Conservation (phyloP, 2,797 vertebrate species). For the Sebastes elongatus region DNA sequence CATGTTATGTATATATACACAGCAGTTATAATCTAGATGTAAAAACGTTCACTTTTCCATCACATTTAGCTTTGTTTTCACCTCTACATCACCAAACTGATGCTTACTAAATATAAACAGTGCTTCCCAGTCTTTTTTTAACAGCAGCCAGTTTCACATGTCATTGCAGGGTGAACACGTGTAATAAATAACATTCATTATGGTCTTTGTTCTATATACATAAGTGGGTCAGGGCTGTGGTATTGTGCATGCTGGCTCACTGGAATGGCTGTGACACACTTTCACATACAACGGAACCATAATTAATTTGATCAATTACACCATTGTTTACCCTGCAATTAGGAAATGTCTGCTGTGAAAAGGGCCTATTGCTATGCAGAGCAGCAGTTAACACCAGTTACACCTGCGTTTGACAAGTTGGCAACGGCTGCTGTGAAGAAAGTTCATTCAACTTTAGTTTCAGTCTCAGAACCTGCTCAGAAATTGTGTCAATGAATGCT, state of each 20-base stretch:
- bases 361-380: neutral
- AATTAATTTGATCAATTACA: too few relatives aligned
- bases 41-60: neutral
- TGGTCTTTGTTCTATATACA: neutral
- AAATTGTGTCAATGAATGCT: too few relatives aligned
- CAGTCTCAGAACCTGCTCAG: too few relatives aligned
- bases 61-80: neutral
- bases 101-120: neutral
- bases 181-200: neutral
- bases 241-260: too few relatives aligned
- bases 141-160: neutral
- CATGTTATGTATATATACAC: neutral
- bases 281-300: too few relatives aligned
- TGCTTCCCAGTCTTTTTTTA: neutral
- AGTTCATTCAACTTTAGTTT: too few relatives aligned
- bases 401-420: neutral
- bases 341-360: too few relatives aligned
- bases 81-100: neutral
- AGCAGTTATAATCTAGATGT: neutral
- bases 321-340: too few relatives aligned
- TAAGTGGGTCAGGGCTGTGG: too few relatives aligned
- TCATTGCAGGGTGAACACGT: neutral
- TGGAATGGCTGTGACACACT: too few relatives aligned
- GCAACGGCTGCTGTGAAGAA: neutral
- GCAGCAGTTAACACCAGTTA: neutral